Evolutionary conservation across 2,113 vertebrate species (phyloP).

Genomic region (Empidonax traillii): DNA sequence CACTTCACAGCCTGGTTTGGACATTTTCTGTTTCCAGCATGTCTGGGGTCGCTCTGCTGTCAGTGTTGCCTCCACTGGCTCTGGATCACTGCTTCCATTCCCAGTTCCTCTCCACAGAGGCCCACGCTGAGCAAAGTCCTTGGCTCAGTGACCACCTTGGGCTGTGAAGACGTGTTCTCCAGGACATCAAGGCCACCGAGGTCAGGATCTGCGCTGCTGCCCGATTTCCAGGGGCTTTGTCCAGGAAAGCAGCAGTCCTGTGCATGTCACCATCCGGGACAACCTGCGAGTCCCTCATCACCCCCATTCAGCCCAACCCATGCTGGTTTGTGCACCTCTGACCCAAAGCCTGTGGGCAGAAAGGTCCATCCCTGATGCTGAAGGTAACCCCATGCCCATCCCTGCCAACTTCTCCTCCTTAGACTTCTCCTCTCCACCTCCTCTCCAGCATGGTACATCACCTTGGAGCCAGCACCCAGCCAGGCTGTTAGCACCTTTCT

Average conservation of each 20-base stretch:
- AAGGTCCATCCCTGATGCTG: background rate
- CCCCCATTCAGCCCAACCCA: accelerated
- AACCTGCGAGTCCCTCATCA: background rate
- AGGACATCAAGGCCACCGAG: accelerated
- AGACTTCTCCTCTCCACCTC: background rate
- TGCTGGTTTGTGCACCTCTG: background rate
- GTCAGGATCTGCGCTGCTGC: background rate
- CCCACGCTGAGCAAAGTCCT: background rate
- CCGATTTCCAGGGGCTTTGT: background rate
- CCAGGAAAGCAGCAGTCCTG: background rate
- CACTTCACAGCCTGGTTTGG: background rate
- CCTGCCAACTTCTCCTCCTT: background rate
- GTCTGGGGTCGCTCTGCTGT: background rate
- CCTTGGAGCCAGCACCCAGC: background rate
- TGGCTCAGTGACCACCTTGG: background rate
- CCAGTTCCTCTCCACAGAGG: background rate
- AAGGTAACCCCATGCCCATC: accelerated
- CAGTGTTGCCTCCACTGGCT: background rate
- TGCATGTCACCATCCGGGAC: background rate
- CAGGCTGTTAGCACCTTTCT: background rate
- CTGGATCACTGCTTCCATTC: background rate
- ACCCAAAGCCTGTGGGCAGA: background rate
- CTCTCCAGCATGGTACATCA: background rate
- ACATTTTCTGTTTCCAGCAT: accelerated
- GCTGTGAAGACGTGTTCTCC: background rate